Conservation (phyloP, 2,113 vertebrate genomes). For the Leptobrachium leishanense region DNA sequence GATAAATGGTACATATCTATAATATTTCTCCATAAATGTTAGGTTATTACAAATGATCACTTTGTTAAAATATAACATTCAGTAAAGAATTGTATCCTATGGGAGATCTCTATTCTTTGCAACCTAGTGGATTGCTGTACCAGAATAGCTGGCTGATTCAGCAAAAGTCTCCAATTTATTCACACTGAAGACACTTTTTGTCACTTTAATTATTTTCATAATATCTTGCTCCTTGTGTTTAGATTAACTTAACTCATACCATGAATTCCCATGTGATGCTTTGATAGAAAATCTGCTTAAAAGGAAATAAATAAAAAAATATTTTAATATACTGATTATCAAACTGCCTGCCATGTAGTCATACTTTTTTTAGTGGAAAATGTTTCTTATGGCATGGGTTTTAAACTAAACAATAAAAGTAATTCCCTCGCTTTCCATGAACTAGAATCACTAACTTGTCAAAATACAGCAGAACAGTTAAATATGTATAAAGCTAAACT, state of each 20-base stretch:
- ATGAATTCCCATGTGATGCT: no score
- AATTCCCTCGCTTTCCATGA: no score
- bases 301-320: not conserved
- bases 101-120: conserved; percentile 31
- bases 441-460: no score
- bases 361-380: not conserved
- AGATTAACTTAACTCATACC: not conserved
- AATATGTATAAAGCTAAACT: no score
- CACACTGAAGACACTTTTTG: conserved; percentile 24
- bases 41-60: not conserved
- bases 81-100: conserved; percentile 12
- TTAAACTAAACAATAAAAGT: no score
- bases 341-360: not conserved
- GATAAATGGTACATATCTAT: no score
- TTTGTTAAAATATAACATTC: not conserved
- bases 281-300: no score
- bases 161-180: conserved; percentile 13
- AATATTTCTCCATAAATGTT: no score
- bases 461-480: no score
- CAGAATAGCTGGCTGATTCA: conserved; percentile 21
- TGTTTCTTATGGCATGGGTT: not conserved
- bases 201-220: not conserved
- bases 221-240: conserved; percentile 18
- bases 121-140: conserved; percentile 24
- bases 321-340: not conserved